Evolutionary conservation across 2,113 vertebrate species (phyloP), one percentile per base, ranked within the genome.

Genomic region (Phainopepla nitens): DNA sequence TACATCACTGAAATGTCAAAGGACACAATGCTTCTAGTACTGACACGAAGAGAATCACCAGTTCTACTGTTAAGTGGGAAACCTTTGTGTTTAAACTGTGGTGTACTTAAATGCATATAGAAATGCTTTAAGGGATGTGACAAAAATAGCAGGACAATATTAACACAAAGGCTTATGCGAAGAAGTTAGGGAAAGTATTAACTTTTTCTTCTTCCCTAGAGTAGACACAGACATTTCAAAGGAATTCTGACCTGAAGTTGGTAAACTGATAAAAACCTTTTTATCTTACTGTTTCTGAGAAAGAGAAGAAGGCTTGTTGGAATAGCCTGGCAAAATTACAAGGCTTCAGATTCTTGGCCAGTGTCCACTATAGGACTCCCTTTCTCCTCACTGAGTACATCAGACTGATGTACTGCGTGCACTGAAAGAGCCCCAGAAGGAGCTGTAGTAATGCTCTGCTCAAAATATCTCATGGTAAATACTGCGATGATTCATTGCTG

Each of bases 241-340:
- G 36, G 58, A 70, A 83, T 95, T 93, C 31, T 62, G 61, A 80
- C 17, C 71, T 80, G 66, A 54, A 72, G 49, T n/a, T 85, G 50
- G 66, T 88, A 89, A 95, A 70, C 71, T 77, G 73, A 82, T 54
- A 93, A 85, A 82, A 82, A 76, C 27, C 28, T 90, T 93, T 93
- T 82, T 60, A 81, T 86, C 56, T 62, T 70, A 19, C 1, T 82
- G 54, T 79, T 91, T 77, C 44, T 62, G 50, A 94, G 13, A 95
- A 29, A 9, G 35, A 39, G n/a, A 39, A 39, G 39, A 4, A 4
- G 11, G 36, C 56, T 82, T 66, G 39, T 83, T 91, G 78, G 75
- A 86, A 4, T 41, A 80, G 22, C 33, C 44, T 83, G 84, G 35
- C 24, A 95, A 94, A 88, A 82, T 51, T 36, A 51, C 29, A 87